phyloP scores from a whole-genome alignment of 2,888 invertebrate genomes.

The Amphiduros pacificus region DNA sequence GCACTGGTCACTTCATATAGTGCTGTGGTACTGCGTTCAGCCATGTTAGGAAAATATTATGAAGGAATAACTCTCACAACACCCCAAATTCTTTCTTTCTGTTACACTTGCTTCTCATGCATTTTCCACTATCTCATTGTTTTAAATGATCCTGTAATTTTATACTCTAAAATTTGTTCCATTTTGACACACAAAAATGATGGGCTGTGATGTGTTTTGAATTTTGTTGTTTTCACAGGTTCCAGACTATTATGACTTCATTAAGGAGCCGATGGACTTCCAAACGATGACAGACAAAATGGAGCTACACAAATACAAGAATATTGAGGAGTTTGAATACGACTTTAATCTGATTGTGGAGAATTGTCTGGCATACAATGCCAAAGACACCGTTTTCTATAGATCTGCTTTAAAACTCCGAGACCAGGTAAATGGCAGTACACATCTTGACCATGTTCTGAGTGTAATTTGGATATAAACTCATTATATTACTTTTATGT shows the following conservation, averaged over 20 bases:
- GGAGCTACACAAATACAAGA: slow-evolving; percentile 58
- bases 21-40: too few relatives aligned
- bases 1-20: too few relatives aligned
- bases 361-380: slow-evolving; percentile 94
- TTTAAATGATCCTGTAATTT: too few relatives aligned
- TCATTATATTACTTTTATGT: too few relatives aligned
- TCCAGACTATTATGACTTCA: slow-evolving; percentile 85
- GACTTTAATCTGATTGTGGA: slow-evolving; percentile 96
- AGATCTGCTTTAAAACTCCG: slow-evolving; percentile 86
- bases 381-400: slow-evolving; percentile 92
- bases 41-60: too few relatives aligned
- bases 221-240: slow-evolving; percentile 61
- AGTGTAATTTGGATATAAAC: too few relatives aligned
- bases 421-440: slow-evolving; percentile 72
- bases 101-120: too few relatives aligned
- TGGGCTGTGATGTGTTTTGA: not conserved
- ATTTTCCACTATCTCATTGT: too few relatives aligned
- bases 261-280: slow-evolving; percentile 85
- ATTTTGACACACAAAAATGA: not conserved
- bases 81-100: too few relatives aligned
- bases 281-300: slow-evolving; percentile 76
- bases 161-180: too few relatives aligned
- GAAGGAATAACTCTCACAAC: too few relatives aligned
- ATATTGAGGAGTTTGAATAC: slow-evolving; percentile 76
- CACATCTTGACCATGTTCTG: too few relatives aligned